phyloP scores from a whole-genome alignment of 2,113 vertebrate species.

The Sturnira hondurensis region DNA sequence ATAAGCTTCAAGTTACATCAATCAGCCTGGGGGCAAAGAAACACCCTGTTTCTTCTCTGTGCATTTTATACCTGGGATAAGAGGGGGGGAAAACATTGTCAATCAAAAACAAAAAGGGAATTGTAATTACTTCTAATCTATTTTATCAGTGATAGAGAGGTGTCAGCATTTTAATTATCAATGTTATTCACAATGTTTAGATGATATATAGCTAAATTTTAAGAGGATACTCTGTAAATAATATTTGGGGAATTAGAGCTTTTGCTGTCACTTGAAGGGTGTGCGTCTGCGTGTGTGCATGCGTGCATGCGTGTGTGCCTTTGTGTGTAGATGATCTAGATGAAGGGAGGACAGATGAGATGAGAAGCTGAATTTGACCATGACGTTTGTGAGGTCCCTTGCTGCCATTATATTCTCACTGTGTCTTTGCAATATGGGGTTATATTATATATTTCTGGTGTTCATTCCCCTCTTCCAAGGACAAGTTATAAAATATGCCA shows the following conservation, averaged over 20 bases:
- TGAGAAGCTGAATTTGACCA: not conserved
- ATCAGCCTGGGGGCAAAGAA: not conserved
- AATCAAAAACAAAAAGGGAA: not conserved
- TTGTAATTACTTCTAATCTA: not conserved
- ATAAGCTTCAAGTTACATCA: not conserved
- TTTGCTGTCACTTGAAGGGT: not conserved
- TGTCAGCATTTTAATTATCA: slow-evolving; percentile 23
- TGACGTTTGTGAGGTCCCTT: not conserved
- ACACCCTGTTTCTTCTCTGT: not conserved
- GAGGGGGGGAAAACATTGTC: not conserved
- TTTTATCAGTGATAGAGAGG: not conserved
- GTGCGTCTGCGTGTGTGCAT: not conserved
- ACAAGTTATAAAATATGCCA: slow-evolving; percentile 34
- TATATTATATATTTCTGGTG: not conserved
- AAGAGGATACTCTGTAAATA: not conserved
- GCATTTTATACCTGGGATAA: slow-evolving; percentile 9
- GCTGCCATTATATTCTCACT: not conserved
- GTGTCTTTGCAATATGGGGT: not conserved
- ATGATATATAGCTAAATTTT: not conserved
- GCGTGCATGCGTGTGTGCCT: not conserved
- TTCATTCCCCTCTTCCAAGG: not conserved
- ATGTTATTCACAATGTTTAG: not conserved
- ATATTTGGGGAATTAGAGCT: not conserved
- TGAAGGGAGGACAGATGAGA: not conserved
- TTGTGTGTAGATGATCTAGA: not conserved